Base-by-base conservation (phyloP, 2,888 invertebrate genomes). In the Pelosia muscerda region DNA sequence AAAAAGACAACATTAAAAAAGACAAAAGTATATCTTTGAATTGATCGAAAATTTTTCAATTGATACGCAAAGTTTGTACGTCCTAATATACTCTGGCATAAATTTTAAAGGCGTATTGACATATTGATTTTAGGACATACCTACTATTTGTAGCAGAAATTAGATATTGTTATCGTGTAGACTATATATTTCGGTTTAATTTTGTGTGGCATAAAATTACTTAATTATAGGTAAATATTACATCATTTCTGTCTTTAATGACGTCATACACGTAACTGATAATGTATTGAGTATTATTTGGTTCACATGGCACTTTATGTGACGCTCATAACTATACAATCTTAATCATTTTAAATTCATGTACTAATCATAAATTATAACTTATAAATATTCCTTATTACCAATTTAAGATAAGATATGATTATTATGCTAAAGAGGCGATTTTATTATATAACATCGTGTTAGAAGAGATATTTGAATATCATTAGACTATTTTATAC, bases 291-390 rank as follows among this genome's bases (percentile, higher is more conserved):
- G 54, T 63, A 63, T 63, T 66, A 63, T 81, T 81, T 81, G 81
- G 77, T 82, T 77, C 61, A 62, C 72, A 81, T 82, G 83, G 81
- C 82, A 82, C 81, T 67, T 64, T 71, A 65, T 72, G 82, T 82
- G 78, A 71, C 68, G 62, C 31, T 56, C 49, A 28, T 54, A 66
- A 60, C 28, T 54, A 42, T 28, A 28, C 49, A 56, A 61, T 66
- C 22, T 54, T 62, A 62, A 34, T 63, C 38, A 61, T 55, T 59
- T 54, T 26, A n/a, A 59, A 57, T 64, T 26, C 26, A 57, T 26
- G 22, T 28, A 49, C 61, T 56, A 25, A 42, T 28, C 31, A 63
- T 63, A 63, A 61, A 31, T 28, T 42, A 54, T 23, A 31, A 53
- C 23, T 63, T 31, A 54, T 26, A 26, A 61, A 61, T 49, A 61